These are phyloP conservation scores for Nasonia oneida DNA, from an alignment of 2,888 invertebrate species.

Conservation along the genomic window DNA sequence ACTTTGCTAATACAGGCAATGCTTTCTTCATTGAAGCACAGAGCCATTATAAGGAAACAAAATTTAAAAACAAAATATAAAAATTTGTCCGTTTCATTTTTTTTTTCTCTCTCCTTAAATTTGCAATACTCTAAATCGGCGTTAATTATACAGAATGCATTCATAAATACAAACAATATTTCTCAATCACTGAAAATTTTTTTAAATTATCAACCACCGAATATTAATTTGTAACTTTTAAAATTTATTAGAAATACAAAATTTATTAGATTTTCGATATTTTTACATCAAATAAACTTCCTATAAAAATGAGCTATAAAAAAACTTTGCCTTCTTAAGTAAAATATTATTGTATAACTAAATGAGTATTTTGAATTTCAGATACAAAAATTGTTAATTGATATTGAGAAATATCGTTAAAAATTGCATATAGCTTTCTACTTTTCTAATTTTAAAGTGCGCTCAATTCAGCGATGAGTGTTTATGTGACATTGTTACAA, in stretches of 20 bases:
- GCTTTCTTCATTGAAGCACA: slow-evolving; percentile 72
- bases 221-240: slow-evolving; percentile 2
- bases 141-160: slow-evolving; percentile 63
- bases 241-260: too few relatives aligned
- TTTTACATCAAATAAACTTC: not conserved
- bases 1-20: slow-evolving; percentile 75
- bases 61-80: slow-evolving; percentile 29
- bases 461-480: slow-evolving; percentile 47
- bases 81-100: slow-evolving; percentile 11
- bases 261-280: not conserved
- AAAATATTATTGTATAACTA: slow-evolving; percentile 13
- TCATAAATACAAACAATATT: slow-evolving; percentile 63
- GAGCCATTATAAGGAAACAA: slow-evolving; percentile 69
- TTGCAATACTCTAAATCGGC: slow-evolving; percentile 12
- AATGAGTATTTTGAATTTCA: not conserved
- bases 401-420: slow-evolving; percentile 58
- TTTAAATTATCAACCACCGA: not conserved
- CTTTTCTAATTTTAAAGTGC: slow-evolving; percentile 43
- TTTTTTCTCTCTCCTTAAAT: not conserved
- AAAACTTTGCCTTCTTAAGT: slow-evolving; percentile 1
- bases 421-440: slow-evolving; percentile 51
- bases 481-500: not conserved
- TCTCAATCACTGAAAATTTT: slow-evolving; percentile 60
- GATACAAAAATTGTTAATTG: slow-evolving; percentile 30
- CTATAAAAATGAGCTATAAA: not conserved